Conservation (phyloP, 2,888 invertebrate species). For the Drosophila lacicola region DNA sequence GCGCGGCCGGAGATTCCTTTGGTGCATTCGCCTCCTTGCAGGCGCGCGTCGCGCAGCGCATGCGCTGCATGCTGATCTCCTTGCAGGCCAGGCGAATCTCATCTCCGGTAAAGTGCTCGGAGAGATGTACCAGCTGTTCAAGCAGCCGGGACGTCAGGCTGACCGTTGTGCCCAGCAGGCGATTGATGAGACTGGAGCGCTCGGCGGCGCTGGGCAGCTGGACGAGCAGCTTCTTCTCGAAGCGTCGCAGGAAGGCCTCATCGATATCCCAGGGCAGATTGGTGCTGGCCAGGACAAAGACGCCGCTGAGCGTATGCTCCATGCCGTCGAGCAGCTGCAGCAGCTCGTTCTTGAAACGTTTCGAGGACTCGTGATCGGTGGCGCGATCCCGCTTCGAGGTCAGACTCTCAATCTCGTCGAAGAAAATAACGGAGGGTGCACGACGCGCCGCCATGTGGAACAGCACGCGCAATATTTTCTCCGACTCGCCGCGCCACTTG, state of each 20-base stretch:
- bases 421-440: conserved; percentile 95
- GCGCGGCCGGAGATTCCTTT: conserved; percentile 43
- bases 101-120: conserved; percentile 93
- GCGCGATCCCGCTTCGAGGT: conserved; percentile 88
- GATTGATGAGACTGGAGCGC: conserved; percentile 89
- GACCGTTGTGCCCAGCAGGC: conserved; percentile 85
- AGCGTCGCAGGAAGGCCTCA: conserved; percentile 92
- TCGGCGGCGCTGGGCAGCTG: conserved; percentile 90
- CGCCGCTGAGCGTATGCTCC: conserved; percentile 87
- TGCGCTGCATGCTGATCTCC: conserved; percentile 93
- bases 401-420: conserved; percentile 96
- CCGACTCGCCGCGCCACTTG: conserved; percentile 98
- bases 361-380: conserved; percentile 93
- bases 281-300: conserved; percentile 93
- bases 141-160: conserved; percentile 62
- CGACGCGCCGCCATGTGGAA: conserved; percentile 94
- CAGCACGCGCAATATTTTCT: conserved; percentile 94
- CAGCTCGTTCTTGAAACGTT: conserved; percentile 95
- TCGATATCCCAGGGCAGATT: conserved; percentile 98
- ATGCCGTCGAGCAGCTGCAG: conserved; percentile 94
- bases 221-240: conserved; percentile 94
- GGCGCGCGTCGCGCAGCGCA: conserved; percentile 86
- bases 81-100: conserved; percentile 95
- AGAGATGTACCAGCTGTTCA: conserved; percentile 86
- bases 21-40: background rate